Evolutionary conservation across 2,888 invertebrate genomes (phyloP), one percentile per base, ranked within the genome.

Genomic region (Piscicola geometra): DNA sequence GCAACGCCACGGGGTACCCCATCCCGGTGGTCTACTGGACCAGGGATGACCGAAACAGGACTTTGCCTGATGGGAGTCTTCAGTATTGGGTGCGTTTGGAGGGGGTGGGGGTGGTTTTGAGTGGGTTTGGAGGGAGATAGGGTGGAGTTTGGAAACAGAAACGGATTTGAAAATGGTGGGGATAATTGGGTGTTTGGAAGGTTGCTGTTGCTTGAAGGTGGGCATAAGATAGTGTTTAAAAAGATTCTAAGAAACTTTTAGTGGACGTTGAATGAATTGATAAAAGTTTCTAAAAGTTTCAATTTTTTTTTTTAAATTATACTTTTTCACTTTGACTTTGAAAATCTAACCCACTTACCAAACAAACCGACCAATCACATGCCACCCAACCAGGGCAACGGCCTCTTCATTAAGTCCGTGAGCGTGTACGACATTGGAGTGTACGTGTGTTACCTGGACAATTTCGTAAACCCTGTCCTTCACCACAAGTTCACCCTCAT

Each of bases 21-120:
- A 68, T 78, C 35, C 81, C 81, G 28, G 76, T 81, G 21, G 80
- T 81, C 15, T 80, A 81, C 77, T 81, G 81, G 81, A 80, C 80
- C 9, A 64, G 81, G 25, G 80, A 80, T 52, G 80, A 80, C 75
- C 64, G 79, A 32, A 78, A 79, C 69, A 71, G 77, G 25, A 77
- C 76, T 33, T 76, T 80, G 32, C 80, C 78, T 3, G 80, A 80
- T 60, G 80, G 80, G n/a, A 77, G 76, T 66, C 79, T 79, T 60
- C 80, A 80, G 75, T 78, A 76, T 73, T 80, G 80, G 80, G 80
- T 80, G 21, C 25, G 71, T 50, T 12, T 18, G 25, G 21, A 9
- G 5, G 33, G 21, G 15, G 15, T 2, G 9, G 28, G 1, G 52
- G 1, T 9, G 28, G 50, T 3, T 52, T 25, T 71, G 33, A 18